Conservation (phyloP, 2,113 vertebrate species). For the Dendrocopos noguchii region DNA sequence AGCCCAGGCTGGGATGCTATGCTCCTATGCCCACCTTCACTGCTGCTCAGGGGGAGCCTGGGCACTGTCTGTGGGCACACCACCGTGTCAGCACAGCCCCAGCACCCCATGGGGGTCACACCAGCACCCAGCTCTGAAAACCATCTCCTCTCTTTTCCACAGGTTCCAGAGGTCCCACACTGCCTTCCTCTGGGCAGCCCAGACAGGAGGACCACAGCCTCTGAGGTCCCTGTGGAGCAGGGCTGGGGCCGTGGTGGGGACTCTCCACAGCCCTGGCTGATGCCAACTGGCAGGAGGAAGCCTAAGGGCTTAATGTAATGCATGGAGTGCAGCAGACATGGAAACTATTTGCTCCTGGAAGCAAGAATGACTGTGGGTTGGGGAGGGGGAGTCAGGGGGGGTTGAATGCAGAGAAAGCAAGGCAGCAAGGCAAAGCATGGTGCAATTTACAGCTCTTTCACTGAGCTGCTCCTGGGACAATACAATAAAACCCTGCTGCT, state of each 20-base stretch:
- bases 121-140: neutral
- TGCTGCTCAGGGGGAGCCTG: neutral
- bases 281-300: neutral
- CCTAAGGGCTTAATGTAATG: accelerated
- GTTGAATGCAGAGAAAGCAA: neutral
- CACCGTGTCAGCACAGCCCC: accelerated
- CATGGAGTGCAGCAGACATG: neutral
- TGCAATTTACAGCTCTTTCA: neutral
- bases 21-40: neutral
- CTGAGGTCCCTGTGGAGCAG: accelerated
- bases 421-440: neutral
- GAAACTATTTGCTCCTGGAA: neutral
- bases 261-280: neutral
- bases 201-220: neutral
- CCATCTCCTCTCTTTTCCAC: accelerated
- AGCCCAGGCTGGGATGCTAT: too few relatives aligned
- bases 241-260: neutral
- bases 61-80: accelerated
- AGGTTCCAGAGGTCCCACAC: accelerated
- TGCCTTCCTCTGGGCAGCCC: neutral
- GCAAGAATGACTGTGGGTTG: accelerated
- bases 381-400: accelerated
- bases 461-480: neutral
- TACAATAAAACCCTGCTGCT: neutral
- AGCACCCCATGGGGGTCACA: neutral